Evolutionary conservation across 2,797 vertebrate genomes (phyloP).

Genomic region (Coregonus suidteri): DNA sequence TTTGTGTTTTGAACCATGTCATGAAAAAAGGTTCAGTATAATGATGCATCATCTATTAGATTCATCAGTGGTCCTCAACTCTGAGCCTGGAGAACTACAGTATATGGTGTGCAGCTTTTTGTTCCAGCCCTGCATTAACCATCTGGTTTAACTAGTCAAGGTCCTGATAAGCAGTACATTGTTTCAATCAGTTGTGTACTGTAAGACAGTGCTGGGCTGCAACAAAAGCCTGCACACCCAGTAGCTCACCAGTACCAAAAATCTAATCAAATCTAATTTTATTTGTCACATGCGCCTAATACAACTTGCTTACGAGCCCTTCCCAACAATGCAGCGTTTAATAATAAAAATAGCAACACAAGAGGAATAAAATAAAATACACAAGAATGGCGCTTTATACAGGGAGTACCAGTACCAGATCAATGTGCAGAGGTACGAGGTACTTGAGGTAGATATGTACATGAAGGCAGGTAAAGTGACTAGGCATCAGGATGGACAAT

Average conservation of each 20-base stretch:
- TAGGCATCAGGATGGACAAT: too few species aligned
- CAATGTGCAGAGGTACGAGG: too few species aligned
- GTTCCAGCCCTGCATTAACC: not conserved
- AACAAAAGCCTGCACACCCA: not conserved
- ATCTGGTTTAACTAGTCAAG: not conserved
- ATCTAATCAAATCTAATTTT: not conserved
- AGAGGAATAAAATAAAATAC: too few species aligned
- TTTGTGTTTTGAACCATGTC: not conserved
- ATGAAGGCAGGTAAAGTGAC: too few species aligned
- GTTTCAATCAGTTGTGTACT: not conserved
- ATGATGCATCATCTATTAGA: not conserved
- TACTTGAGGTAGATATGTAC: too few species aligned
- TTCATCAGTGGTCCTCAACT: not conserved
- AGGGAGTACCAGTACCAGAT: too few species aligned
- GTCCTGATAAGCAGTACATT: not conserved
- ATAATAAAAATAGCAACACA: too few species aligned
- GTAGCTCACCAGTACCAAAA: slow-evolving; percentile 22
- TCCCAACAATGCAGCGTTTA: not conserved
- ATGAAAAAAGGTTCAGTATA: not conserved
- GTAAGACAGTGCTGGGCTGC: not conserved
- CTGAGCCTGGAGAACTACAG: not conserved
- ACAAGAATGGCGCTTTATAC: too few species aligned
- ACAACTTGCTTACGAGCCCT: not conserved
- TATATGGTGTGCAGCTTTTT: not conserved
- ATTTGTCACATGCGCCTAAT: too few species aligned